Percentiles rank a stretch among this genome's conserved stretches.
These are phyloP conservation scores for Pangasianodon gigas DNA, from an alignment of 2,113 vertebrate species.

Conservation along the genomic window DNA sequence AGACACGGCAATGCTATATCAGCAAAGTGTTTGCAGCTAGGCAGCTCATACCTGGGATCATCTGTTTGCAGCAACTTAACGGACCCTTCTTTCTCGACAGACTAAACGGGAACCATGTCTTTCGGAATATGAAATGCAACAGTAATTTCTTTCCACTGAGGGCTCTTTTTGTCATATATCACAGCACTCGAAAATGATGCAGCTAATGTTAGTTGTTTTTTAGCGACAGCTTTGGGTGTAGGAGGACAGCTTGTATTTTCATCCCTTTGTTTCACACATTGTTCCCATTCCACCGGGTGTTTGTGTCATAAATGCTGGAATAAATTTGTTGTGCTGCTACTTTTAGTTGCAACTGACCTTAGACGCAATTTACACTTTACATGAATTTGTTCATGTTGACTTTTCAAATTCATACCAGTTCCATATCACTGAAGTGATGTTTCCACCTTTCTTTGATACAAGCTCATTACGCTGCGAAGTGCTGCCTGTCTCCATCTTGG, in stretches of 20 bases:
- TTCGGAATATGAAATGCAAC: neutral
- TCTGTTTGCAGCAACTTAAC: neutral
- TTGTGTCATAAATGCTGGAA: neutral
- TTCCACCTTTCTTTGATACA: neutral
- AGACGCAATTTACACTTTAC: neutral
- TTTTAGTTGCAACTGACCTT: neutral
- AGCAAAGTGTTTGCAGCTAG: neutral
- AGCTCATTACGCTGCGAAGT: neutral
- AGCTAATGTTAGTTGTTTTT: neutral
- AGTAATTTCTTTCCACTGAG: neutral
- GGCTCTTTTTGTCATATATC: neutral
- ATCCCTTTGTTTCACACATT: neutral
- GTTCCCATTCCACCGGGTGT: neutral
- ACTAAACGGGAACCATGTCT: conserved; percentile 7
- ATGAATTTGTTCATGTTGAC: neutral
- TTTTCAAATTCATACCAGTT: neutral
- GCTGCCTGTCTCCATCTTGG: no score
- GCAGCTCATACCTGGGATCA: neutral
- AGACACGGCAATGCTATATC: neutral
- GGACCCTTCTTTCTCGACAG: neutral
- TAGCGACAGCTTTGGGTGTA: neutral
- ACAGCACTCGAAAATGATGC: neutral
- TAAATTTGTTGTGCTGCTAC: neutral
- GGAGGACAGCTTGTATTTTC: neutral
- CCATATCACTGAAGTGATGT: neutral